Evolutionary conservation across 92 coral and sea anemone genomes (phyloP).

Genomic region (Siderastrea siderea): DNA sequence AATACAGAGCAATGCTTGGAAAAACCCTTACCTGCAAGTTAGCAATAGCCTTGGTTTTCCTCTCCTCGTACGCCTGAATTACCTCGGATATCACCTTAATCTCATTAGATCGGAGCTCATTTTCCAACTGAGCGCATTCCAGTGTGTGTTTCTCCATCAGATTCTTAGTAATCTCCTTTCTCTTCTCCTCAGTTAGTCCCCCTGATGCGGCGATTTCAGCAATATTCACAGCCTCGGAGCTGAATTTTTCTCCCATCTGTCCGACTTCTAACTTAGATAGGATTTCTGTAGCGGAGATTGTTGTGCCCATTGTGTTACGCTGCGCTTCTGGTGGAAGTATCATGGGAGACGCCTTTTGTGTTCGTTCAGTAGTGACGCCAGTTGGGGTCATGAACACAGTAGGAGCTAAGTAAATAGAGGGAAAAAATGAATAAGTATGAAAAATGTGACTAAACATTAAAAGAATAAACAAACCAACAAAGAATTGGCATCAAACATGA

Average conservation of each 20-base stretch:
- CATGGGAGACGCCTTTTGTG: slow-evolving; percentile 26
- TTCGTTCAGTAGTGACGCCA: slow-evolving; percentile 34
- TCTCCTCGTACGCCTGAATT: slow-evolving; percentile 89
- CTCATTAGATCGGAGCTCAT: slow-evolving; percentile 90
- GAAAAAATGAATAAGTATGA: neutral
- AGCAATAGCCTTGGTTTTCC: slow-evolving; percentile 80
- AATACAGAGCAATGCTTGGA: too few relatives aligned
- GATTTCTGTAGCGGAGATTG: slow-evolving; percentile 86
- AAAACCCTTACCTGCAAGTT: slow-evolving; percentile 53
- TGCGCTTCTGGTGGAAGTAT: neutral
- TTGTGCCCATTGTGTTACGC: slow-evolving; percentile 46
- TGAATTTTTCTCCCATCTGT: slow-evolving; percentile 98
- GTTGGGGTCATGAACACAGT: neutral
- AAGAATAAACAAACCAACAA: neutral
- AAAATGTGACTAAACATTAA: neutral
- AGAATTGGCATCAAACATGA: neutral
- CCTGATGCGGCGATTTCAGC: slow-evolving; percentile 92
- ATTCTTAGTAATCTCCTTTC: slow-evolving; percentile 87
- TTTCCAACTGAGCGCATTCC: slow-evolving; percentile 96
- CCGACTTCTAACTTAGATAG: slow-evolving; percentile 85
- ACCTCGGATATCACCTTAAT: slow-evolving; percentile 92
- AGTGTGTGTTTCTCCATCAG: slow-evolving; percentile 97
- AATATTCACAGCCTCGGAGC: slow-evolving; percentile 91
- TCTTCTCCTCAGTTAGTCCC: slow-evolving; percentile 88
- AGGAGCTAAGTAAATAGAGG: slow-evolving; percentile 1